Conservation (phyloP, 1,140 invertebrate genomes). For the Rhopalosiphum maidis region DNA sequence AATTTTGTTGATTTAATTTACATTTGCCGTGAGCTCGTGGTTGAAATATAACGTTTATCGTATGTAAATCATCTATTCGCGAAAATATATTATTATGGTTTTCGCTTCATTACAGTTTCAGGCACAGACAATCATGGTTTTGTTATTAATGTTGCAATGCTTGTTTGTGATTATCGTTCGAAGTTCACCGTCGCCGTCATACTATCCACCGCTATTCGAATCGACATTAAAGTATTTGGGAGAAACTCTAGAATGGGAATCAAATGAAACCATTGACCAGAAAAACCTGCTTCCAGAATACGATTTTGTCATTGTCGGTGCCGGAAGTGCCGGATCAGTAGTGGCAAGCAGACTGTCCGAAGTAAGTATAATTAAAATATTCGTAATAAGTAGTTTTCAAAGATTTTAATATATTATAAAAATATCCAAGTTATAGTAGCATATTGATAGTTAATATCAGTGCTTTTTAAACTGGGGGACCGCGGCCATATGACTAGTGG, state of each 20-base stretch:
- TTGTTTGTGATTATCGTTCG: neutral
- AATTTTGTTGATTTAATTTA: neutral
- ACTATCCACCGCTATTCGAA: constrained; percentile 59
- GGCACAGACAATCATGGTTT: neutral
- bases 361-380: constrained; percentile 23
- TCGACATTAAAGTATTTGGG: constrained; percentile 50
- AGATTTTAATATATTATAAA: too few relatives aligned
- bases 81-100: neutral
- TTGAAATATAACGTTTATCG: neutral
- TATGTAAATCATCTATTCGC: neutral
- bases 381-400: too few relatives aligned
- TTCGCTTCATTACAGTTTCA: neutral
- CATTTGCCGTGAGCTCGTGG: neutral
- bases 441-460: too few relatives aligned
- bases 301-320: constrained; percentile 64
- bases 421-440: too few relatives aligned
- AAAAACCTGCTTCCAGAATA: constrained; percentile 66
- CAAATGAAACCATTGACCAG: constrained; percentile 65
- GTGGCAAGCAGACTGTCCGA: constrained; percentile 65
- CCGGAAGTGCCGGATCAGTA: constrained; percentile 66
- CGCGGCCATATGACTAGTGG: too few relatives aligned
- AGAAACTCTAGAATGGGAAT: constrained; percentile 72
- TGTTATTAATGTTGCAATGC: neutral
- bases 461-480: too few relatives aligned
- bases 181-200: too few relatives aligned